phyloP scores from a whole-genome alignment of 2,113 vertebrate genomes.

The Sclerurus mexicanus region DNA sequence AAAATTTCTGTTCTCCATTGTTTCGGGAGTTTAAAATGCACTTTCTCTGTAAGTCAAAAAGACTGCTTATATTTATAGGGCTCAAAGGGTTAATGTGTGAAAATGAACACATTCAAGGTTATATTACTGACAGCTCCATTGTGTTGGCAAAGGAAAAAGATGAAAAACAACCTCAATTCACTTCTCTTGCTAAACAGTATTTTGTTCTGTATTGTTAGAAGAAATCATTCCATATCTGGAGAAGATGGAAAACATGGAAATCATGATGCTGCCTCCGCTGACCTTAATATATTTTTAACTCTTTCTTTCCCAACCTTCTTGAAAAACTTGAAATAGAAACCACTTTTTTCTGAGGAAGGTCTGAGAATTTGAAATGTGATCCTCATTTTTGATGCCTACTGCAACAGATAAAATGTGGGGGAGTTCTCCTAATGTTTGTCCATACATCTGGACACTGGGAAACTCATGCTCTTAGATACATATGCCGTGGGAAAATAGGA shows the following conservation, averaged over 20 bases:
- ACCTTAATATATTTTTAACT: background rate
- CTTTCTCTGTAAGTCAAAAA: background rate
- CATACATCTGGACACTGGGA: background rate
- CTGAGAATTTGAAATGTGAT: background rate
- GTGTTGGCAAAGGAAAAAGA: conserved; percentile 4
- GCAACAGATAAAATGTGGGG: background rate
- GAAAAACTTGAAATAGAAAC: background rate
- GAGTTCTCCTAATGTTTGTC: background rate
- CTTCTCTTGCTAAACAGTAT: background rate
- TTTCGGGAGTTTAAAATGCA: conserved; percentile 13
- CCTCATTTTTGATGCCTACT: background rate
- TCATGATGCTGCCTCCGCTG: background rate
- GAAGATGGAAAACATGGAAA: background rate
- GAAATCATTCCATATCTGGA: background rate
- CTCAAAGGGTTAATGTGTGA: conserved; percentile 7
- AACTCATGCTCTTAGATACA: background rate
- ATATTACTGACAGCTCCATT: background rate
- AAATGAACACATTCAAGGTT: background rate
- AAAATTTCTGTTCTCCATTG: background rate
- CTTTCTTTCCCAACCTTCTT: background rate
- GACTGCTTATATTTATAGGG: background rate
- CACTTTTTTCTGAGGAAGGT: background rate
- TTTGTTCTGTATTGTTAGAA: background rate
- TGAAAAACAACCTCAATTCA: conserved; percentile 13
- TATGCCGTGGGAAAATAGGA: background rate